Evolutionary conservation across 1,140 invertebrate genomes (phyloP).

Genomic region (Eriocheir sinensis): DNA sequence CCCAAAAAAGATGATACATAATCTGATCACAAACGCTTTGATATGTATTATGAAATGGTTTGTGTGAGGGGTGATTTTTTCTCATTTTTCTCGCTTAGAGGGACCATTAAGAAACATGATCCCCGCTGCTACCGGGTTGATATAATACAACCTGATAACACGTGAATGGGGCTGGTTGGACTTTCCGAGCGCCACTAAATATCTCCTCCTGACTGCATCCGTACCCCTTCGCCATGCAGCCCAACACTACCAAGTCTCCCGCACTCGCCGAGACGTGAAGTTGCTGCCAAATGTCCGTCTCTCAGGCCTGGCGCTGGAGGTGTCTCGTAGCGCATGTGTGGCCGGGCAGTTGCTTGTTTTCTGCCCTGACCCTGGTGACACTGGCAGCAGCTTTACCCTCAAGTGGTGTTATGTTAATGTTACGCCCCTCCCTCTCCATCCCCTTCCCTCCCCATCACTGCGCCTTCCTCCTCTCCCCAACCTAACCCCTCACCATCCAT

Average conservation of each 20-base stretch:
- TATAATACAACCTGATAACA: too few species aligned
- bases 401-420: background rate
- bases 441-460: background rate
- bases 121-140: too few species aligned
- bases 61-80: too few species aligned
- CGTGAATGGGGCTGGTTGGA: too few species aligned
- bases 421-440: background rate
- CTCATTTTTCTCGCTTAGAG: too few species aligned
- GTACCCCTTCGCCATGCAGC: background rate
- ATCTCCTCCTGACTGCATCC: background rate
- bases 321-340: too few species aligned
- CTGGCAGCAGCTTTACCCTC: background rate
- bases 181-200: too few species aligned
- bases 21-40: too few species aligned
- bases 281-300: background rate
- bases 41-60: too few species aligned
- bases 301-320: too few species aligned
- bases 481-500: background rate
- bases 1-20: too few species aligned
- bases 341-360: background rate
- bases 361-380: background rate
- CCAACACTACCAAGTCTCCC: background rate
- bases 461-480: background rate
- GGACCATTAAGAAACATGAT: too few species aligned
- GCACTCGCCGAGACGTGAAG: background rate